A percentile compares a stretch with the other conserved stretches of the same genome.
phyloP scores from a whole-genome alignment of 2,113 vertebrate species.

The Lepus americanus region DNA sequence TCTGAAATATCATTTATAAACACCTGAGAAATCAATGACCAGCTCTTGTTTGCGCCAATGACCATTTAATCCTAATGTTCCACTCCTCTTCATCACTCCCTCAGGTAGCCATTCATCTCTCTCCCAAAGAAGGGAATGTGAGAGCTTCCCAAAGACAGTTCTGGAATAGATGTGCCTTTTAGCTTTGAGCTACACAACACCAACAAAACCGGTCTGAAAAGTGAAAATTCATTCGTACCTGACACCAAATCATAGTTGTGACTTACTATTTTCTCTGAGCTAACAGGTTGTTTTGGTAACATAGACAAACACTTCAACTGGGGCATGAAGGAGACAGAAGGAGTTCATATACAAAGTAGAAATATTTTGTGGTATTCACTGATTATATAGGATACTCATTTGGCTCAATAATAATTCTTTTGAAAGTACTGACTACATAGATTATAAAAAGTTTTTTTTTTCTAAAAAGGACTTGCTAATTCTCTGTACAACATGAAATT shows the following conservation, averaged over 20 bases:
- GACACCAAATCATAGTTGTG: constrained; percentile 77
- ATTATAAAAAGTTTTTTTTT: background rate
- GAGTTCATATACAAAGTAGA: background rate
- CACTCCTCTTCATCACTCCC: background rate
- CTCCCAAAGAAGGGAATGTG: background rate
- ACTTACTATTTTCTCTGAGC: constrained; percentile 73
- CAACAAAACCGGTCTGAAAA: constrained; percentile 57
- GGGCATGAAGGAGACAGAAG: constrained; percentile 59
- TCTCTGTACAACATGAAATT: background rate
- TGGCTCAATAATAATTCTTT: background rate
- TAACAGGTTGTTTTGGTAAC: constrained; percentile 76
- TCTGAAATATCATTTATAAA: background rate
- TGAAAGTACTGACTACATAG: background rate
- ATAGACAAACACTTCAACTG: constrained; percentile 42
- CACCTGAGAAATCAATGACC: too few relatives aligned
- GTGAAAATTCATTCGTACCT: constrained; percentile 62
- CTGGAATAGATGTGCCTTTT: constrained; percentile 8
- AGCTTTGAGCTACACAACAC: background rate
- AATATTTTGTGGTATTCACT: background rate
- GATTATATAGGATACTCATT: background rate
- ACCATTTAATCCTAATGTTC: background rate
- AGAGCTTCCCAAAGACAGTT: background rate
- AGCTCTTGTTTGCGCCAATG: background rate
- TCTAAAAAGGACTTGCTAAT: background rate
- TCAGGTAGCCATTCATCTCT: background rate